Conservation (phyloP, 2,888 invertebrate genomes). For the Ophion ellenae region DNA sequence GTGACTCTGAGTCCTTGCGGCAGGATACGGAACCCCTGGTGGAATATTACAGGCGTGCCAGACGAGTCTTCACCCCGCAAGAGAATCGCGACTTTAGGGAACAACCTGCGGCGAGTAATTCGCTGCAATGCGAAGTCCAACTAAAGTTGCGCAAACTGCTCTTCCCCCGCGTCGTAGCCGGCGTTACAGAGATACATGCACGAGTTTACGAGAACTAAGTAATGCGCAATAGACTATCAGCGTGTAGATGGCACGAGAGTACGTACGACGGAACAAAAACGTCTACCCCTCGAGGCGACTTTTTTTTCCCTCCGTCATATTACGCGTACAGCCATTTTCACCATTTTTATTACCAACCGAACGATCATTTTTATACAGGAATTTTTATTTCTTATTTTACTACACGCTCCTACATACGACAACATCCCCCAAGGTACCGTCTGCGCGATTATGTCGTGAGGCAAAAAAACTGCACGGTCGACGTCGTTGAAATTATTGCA, state of each 20-base stretch:
- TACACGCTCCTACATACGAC: neutral
- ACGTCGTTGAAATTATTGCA: neutral
- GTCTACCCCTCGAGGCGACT: no score
- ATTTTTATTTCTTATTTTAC: neutral
- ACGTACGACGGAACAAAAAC: no score
- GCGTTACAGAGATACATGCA: constrained; percentile 25
- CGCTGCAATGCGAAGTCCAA: constrained; percentile 55
- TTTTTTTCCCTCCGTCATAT: no score
- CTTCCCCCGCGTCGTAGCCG: neutral
- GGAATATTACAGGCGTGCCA: constrained; percentile 44
- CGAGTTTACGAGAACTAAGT: constrained; percentile 8
- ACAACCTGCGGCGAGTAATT: constrained; percentile 57
- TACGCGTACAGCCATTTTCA: neutral
- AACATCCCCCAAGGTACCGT: neutral
- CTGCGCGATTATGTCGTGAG: neutral
- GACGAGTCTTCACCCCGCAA: constrained; percentile 27
- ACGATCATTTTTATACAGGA: neutral
- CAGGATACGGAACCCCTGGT: constrained; percentile 6
- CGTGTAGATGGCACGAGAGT: neutral
- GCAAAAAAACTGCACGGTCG: neutral
- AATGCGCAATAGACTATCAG: constrained; percentile 35
- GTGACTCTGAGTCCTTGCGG: neutral
- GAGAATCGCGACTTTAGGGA: constrained; percentile 36
- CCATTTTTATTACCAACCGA: neutral
- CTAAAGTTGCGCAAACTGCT: constrained; percentile 57